A percentile compares a stretch with the other conserved stretches of the same genome.
phyloP scores from a whole-genome alignment of 2,888 invertebrate genomes.

The Philaethria dido region DNA sequence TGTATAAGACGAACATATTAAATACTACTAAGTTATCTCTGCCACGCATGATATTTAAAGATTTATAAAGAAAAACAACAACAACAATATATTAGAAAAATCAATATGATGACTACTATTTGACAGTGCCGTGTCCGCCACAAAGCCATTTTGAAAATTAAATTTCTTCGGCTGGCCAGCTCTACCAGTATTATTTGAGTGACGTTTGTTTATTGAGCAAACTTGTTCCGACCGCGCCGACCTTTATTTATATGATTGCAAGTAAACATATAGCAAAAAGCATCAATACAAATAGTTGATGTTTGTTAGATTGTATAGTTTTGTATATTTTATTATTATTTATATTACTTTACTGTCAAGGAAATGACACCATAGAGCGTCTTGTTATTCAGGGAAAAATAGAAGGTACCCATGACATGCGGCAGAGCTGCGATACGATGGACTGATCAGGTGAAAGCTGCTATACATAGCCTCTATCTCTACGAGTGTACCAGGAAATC shows the following conservation, averaged over 20 bases:
- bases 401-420: no score
- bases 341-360: no score
- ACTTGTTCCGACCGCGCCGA: slow-evolving; percentile 15
- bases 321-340: background rate
- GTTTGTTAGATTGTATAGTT: background rate
- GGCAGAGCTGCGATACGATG: no score
- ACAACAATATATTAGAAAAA: background rate
- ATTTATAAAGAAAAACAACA: background rate
- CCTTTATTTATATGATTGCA: slow-evolving; percentile 1
- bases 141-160: slow-evolving; percentile 45
- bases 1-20: no score
- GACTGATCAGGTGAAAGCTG: no score
- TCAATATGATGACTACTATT: background rate
- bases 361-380: no score
- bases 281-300: background rate
- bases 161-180: slow-evolving; percentile 37
- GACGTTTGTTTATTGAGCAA: slow-evolving; percentile 16
- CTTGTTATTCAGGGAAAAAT: no score
- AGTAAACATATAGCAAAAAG: background rate
- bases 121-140: slow-evolving; percentile 31
- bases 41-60: background rate
- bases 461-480: no score
- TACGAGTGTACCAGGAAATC: no score
- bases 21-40: no score
- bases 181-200: slow-evolving; percentile 32